Percentiles rank a stretch among this genome's conserved stretches.
These are phyloP conservation scores for Benthosema pterotum DNA, from an alignment of 2,797 vertebrate species.

Conservation along the genomic window DNA sequence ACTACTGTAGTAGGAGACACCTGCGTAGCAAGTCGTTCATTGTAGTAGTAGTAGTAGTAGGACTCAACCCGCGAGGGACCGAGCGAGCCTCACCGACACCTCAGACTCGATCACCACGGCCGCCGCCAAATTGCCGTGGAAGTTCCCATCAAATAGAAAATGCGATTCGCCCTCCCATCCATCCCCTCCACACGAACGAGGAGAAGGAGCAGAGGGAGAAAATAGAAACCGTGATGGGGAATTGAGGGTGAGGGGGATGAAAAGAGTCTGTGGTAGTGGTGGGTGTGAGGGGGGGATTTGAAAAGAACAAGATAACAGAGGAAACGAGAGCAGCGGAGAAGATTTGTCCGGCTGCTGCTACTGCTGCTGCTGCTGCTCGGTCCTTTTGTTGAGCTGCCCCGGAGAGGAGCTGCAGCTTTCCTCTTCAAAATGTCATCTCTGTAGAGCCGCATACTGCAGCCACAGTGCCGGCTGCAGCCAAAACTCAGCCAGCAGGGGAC, in stretches of 20 bases:
- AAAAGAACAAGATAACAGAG: constrained; percentile 1
- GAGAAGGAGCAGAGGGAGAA: not conserved
- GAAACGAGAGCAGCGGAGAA: not conserved
- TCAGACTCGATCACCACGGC: not conserved
- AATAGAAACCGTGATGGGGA: not conserved
- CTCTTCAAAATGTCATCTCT: constrained; percentile 51
- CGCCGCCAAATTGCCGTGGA: not conserved
- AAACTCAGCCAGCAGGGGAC: too few relatives aligned
- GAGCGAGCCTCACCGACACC: not conserved
- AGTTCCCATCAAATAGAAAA: constrained; percentile 1
- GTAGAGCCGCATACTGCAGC: constrained; percentile 30
- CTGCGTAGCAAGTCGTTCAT: too few relatives aligned
- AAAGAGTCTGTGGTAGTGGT: not conserved
- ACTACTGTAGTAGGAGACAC: too few relatives aligned
- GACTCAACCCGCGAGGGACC: constrained; percentile 7
- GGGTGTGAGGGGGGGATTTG: not conserved
- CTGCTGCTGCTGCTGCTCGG: too few relatives aligned
- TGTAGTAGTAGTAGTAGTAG: not conserved
- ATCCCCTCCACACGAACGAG: not conserved
- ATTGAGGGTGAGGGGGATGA: not conserved
- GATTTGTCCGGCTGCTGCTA: constrained; percentile 33
- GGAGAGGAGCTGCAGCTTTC: constrained; percentile 17
- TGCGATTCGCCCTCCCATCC: not conserved
- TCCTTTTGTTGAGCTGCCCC: constrained; percentile 29
- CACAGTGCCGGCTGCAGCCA: too few relatives aligned